Base-by-base conservation (phyloP, 2,888 invertebrate species). In the Eupsilia transversa region DNA sequence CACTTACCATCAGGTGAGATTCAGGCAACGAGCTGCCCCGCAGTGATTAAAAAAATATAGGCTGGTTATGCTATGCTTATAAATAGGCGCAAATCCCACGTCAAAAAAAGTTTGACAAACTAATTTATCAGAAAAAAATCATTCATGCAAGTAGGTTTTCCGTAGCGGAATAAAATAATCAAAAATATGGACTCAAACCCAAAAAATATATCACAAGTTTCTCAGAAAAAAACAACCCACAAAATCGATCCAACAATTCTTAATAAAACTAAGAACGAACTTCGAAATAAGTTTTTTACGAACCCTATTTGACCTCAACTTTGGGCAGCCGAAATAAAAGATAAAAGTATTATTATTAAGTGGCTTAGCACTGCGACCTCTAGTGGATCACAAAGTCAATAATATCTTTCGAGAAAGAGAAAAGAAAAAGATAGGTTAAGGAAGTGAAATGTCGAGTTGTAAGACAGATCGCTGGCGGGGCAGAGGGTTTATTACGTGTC, bases 401-500 rank as follows among this genome's bases (percentile, higher is more conserved):
- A 86, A 88, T 86, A 84, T 84, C 79, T 82, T 82, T 80, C 59
- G 43, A 79, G 69, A 64, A 74, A 78, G 76, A 80, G 70, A 72
- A 74, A 82, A 65, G 79, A 81, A 81, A 87, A 80, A 82, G 87
- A 89, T 89, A 84, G 87, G 76, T 77, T 85, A 63, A 69, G 78
- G 83, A 86, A 91, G 89, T 86, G 87, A 90, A 87, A 84, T 80
- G 86, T 86, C 80, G 60, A 54, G 60, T 79, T 73, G 71, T 74
- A 80, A 87, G 86, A 86, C 69, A 57, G 69, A 80, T 82, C 68
- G 82, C 64, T 80, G 59, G 65, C 54, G 52, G 54, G 60, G 33
- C 12, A 12, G 23, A 17, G 78, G n/a, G 30, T 35, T 7, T 79
- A 79, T 73, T 82, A 59, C 74, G 74, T 82, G 61, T 78, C 0